phyloP scores from a whole-genome alignment of 1,140 invertebrate genomes.

The Orchesella cincta region DNA sequence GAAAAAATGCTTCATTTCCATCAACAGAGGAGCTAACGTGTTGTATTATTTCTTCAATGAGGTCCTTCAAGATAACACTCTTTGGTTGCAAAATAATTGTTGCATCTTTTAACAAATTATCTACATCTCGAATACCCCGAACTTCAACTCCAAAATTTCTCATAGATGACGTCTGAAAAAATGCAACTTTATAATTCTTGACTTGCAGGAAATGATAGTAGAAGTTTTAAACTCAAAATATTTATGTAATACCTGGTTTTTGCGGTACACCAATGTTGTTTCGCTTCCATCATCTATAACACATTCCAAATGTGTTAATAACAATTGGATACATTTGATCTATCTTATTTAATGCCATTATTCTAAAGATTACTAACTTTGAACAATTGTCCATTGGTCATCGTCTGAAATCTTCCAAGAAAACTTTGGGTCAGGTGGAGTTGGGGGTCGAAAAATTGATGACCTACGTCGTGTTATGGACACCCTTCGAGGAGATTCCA shows the following conservation, averaged over 20 bases:
- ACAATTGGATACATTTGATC: not conserved
- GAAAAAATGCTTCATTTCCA: not conserved
- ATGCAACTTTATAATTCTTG: not conserved
- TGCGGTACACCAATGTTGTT: not conserved
- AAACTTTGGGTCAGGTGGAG: not conserved
- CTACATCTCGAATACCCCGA: constrained; percentile 21
- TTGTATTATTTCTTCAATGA: constrained; percentile 13
- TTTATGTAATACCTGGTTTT: not conserved
- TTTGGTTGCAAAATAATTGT: constrained; percentile 15
- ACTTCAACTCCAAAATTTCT: constrained; percentile 31
- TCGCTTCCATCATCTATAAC: not conserved
- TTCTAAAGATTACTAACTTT: not conserved
- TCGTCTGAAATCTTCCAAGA: not conserved
- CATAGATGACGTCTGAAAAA: constrained; percentile 8
- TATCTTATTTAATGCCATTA: not conserved
- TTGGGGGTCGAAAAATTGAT: not conserved
- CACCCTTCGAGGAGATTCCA: not conserved
- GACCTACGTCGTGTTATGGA: not conserved
- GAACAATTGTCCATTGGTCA: not conserved
- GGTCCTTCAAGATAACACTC: not conserved
- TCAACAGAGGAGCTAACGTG: not conserved
- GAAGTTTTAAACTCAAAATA: not conserved
- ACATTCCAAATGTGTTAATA: not conserved
- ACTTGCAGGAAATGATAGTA: not conserved
- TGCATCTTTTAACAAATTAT: constrained; percentile 24